Base-by-base conservation (phyloP, 2,797 vertebrate genomes). In the Melanotaenia trifasciata region DNA sequence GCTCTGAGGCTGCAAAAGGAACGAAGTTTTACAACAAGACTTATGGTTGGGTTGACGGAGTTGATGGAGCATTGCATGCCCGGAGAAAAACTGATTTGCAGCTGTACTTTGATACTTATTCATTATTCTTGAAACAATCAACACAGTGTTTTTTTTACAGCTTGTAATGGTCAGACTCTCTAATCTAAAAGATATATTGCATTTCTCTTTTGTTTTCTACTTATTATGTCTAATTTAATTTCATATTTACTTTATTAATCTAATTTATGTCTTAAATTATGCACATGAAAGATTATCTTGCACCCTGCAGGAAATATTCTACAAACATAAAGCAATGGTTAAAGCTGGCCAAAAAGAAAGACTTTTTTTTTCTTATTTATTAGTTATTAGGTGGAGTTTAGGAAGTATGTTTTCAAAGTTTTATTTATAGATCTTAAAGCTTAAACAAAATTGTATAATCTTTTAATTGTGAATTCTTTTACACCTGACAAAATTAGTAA, bases 261-360 rank as follows among this genome's bases (percentile, higher is more conserved):
- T 95, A 94, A 96, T 95, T 96, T 96, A 96, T 95, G 93, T 89
- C 87, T 94, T 96, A 96, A 95, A 94, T 96, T 96, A 95, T 96
- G 92, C 91, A 90, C 84, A 79, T 82, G 77, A 75, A 81, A 84
- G 86, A 90, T 90, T 84, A 85, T 94, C 84, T 90, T 94, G 87
- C 90, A 89, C 76, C 87, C 88, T 83, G 89, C 87, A 92, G 91
- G 90, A 89, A 89, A 76, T 87, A 77, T 79, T 70, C 72, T 77
- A 81, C 83, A 90, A 87, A 76, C 80, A 79, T 78, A 80, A 80
- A 91, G 80, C 80, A 81, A 87, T 88, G 82, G 90, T 89, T 91
- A 72, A 92, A 92, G 84, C 72, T 77, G 87, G 90, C 92, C 93
- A 93, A 93, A 90, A 88, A 87, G 53, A 80, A 88, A 95, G 81